Evolutionary conservation across 2,888 invertebrate genomes (phyloP).

Genomic region (Zelleria hepariella): DNA sequence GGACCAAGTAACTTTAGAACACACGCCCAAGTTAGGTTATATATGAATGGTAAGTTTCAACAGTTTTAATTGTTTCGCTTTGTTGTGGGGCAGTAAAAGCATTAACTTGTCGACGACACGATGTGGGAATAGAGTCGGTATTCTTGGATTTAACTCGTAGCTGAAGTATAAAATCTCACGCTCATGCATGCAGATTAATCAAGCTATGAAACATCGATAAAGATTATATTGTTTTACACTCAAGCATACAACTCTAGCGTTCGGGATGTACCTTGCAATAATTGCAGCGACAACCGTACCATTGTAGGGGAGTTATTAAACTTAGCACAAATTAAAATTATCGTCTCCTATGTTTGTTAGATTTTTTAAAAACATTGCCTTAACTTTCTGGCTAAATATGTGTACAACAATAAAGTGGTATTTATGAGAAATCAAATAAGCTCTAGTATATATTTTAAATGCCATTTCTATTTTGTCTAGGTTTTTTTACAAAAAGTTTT

Average conservation of each 20-base stretch:
- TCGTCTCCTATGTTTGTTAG: neutral
- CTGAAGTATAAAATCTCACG: too few species aligned
- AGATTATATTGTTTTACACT: too few species aligned
- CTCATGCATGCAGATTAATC: too few species aligned
- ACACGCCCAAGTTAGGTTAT: constrained; percentile 12
- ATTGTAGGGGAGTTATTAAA: constrained; percentile 41
- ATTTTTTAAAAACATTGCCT: too few species aligned
- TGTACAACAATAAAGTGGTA: too few species aligned
- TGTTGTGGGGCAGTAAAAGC: neutral
- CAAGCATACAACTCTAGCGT: too few species aligned
- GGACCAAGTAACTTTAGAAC: constrained; percentile 16
- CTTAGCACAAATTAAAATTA: constrained; percentile 12
- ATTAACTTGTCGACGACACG: neutral
- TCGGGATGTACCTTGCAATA: constrained; percentile 44
- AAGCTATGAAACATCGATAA: too few species aligned
- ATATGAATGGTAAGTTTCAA: constrained; percentile 8
- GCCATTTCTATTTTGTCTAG: too few species aligned
- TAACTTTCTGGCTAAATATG: too few species aligned
- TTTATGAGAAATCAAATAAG: too few species aligned
- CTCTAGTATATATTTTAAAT: too few species aligned
- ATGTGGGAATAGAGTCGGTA: neutral
- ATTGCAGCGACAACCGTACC: constrained; percentile 41
- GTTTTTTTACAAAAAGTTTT: too few species aligned
- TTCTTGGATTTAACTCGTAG: neutral
- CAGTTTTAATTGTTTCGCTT: constrained; percentile 1